Evolutionary conservation across 2,888 invertebrate genomes (phyloP), one percentile per base, ranked within the genome.

Genomic region (Drosophila seclusa): DNA sequence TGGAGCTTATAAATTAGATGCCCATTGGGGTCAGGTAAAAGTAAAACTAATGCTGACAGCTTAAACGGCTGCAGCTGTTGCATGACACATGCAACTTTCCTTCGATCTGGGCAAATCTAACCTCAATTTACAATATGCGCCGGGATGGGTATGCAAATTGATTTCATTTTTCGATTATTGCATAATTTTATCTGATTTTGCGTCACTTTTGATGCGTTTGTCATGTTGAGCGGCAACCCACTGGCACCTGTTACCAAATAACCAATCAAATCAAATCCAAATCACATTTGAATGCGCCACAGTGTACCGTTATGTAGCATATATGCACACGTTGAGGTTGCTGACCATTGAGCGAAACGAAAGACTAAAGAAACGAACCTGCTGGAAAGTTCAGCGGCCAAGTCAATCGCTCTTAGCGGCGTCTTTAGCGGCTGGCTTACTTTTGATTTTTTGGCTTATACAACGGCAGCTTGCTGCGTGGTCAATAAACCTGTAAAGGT

Each of bases 11-110:
- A 63, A 54, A 50, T 64, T 11, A 21, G 59, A 4, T 72, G 77
- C 66, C 48, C 87, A 87, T 85, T 71, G 73, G 61, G 85, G 89
- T 78, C 89, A 80, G 80, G 82, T 87, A 89, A 89, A 84, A 85
- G 89, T 85, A 76, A 68, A 71, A 45, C 50, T 29, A 49, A 24
- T 31, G 45, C 16, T 53, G 58, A 21, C 63, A 69, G 11, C 10
- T 42, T 72, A 61, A 68, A 54, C 11, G 1, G n/a, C n/a, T 38
- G 57, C 34, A 45, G 61, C 31, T 54, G 50, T 48, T 48, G 57
- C 59, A 63, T 64, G 78, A 27, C 64, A 42, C 36, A 65, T 53
- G 53, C 66, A 70, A 75, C 80, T 70, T 77, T 77, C 76, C 52
- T 49, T 66, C 52, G 61, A 53, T 21, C 58, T 62, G 11, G 54